phyloP scores from a whole-genome alignment of 1,140 invertebrate genomes.

The Dendrolimus punctatus region DNA sequence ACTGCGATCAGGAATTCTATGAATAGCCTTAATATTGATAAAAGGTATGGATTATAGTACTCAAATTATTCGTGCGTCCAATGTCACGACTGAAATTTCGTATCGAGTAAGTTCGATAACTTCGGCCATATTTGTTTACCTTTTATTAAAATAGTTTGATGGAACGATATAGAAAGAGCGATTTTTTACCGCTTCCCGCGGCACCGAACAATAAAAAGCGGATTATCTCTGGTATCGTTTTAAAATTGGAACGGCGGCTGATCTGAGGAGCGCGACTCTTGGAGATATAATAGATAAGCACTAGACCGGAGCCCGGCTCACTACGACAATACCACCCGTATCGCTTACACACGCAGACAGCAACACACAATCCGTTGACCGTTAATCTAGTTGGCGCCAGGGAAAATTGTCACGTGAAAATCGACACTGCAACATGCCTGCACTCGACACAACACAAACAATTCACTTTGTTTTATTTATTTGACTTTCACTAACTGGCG shows the following conservation, averaged over 20 bases:
- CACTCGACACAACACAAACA: background rate
- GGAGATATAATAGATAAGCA: constrained; percentile 59
- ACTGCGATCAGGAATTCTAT: too few relatives aligned
- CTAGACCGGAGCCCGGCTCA: constrained; percentile 48
- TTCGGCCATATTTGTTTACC: background rate
- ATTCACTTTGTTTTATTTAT: constrained; percentile 1
- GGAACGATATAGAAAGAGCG: constrained; percentile 22
- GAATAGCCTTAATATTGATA: too few relatives aligned
- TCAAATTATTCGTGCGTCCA: too few relatives aligned
- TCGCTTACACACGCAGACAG: constrained; percentile 60
- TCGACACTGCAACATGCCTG: constrained; percentile 23
- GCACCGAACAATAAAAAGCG: constrained; percentile 35
- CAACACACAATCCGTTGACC: constrained; percentile 47
- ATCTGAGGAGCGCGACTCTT: constrained; percentile 41
- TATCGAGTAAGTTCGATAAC: background rate
- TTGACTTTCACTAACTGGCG: too few relatives aligned
- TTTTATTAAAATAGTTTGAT: background rate
- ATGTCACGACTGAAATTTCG: background rate
- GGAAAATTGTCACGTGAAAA: constrained; percentile 53
- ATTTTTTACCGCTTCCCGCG: constrained; percentile 26
- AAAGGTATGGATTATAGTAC: too few relatives aligned
- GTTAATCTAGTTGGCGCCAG: constrained; percentile 59
- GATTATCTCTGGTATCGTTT: constrained; percentile 46
- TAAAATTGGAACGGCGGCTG: constrained; percentile 49
- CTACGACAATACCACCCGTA: constrained; percentile 53